These are phyloP conservation scores for Pyrocoelia pectoralis DNA, from an alignment of 2,888 invertebrate species.

Conservation along the genomic window DNA sequence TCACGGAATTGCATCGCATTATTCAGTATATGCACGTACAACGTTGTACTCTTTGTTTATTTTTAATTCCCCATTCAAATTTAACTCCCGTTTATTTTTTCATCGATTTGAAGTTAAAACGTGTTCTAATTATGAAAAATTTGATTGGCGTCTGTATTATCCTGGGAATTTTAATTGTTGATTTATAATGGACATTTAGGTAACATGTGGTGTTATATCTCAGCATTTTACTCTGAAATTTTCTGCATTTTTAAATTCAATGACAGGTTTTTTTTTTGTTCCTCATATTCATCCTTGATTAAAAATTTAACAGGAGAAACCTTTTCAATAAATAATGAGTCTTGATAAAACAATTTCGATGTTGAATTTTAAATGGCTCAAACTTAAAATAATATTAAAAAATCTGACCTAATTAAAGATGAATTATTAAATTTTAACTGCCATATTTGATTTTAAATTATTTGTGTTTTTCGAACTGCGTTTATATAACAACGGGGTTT, in stretches of 20 bases:
- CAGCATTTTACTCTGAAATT: neutral
- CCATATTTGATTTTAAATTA: too few species aligned
- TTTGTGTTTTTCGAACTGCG: too few species aligned
- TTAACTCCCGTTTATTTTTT: conserved; percentile 7
- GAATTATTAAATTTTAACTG: too few species aligned
- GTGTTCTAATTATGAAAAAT: conserved; percentile 21
- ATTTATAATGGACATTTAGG: conserved; percentile 10
- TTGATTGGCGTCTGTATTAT: conserved; percentile 6
- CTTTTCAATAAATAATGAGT: too few species aligned
- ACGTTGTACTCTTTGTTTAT: neutral
- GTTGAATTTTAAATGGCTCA: too few species aligned
- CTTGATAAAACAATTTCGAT: too few species aligned
- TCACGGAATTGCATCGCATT: conserved; percentile 2
- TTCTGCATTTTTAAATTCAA: neutral
- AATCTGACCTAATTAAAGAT: too few species aligned
- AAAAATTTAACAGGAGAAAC: too few species aligned
- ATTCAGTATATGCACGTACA: conserved; percentile 1
- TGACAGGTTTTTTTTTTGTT: neutral
- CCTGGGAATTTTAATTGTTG: conserved; percentile 15
- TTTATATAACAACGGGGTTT: too few species aligned
- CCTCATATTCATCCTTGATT: neutral
- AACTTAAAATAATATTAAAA: too few species aligned
- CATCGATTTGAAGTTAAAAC: conserved; percentile 20
- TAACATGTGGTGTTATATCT: neutral
- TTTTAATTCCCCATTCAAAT: conserved; percentile 10